Conservation (phyloP, 2,797 vertebrate genomes). For the Hapalemur alaotrensis region DNA sequence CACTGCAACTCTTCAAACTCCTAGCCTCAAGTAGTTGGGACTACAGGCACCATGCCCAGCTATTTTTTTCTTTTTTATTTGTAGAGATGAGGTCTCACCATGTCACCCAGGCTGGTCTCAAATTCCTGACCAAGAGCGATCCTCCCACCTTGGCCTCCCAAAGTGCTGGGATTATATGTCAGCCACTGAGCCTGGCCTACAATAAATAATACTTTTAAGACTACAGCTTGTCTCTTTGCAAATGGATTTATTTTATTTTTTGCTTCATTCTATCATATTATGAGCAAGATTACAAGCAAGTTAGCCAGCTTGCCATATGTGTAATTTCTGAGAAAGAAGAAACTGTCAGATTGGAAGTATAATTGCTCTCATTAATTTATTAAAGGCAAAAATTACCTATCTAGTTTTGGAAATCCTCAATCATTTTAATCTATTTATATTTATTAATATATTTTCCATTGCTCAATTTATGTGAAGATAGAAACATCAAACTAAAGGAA, state of each 20-base stretch:
- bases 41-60: background rate
- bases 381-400: background rate
- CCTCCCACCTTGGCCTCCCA: background rate
- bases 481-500: background rate
- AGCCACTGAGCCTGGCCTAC: background rate
- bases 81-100: background rate
- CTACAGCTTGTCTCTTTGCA: slow-evolving; percentile 10
- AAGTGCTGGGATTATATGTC: background rate
- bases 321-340: slow-evolving; percentile 24
- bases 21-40: background rate
- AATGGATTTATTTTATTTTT: background rate
- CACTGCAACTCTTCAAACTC: background rate
- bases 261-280: slow-evolving; percentile 12
- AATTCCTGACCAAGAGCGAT: background rate
- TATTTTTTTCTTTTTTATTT: background rate
- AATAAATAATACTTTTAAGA: slow-evolving; percentile 20
- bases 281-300: background rate
- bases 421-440: background rate
- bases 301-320: background rate
- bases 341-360: background rate
- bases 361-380: slow-evolving; percentile 15
- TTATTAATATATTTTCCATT: background rate
- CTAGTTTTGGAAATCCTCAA: background rate
- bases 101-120: background rate
- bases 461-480: background rate